Base-by-base conservation (phyloP, 2,888 invertebrate genomes). In the Troides aeacus region DNA sequence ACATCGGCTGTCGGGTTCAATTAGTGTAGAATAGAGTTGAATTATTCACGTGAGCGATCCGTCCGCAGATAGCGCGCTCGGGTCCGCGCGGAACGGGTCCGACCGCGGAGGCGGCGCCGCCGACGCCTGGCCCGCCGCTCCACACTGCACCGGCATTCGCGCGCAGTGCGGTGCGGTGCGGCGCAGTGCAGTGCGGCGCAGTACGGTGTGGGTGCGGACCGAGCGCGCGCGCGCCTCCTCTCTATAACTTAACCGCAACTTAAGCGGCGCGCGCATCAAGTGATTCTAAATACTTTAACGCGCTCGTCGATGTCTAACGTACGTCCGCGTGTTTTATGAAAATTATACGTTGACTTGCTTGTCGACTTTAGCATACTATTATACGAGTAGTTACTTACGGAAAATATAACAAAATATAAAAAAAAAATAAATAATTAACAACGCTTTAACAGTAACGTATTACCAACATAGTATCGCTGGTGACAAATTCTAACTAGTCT, bases 151-250 rank as follows among this genome's bases (percentile, higher is more conserved):
- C 18, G 57, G 12, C 58, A 24, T 17, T 15, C 4, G 15, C 15
- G 15, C 12, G 15, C 12, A 46, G 15, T 15, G 15, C 46, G 3
- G 15, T 2, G 15, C 46, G 12, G 15, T 15, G 12, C 12, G 42
- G 12, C 15, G 46, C 12, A 46, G 46, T 46, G 2, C 12, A 12
- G 46, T 46, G 46, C 15, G 15, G 46, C 42, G 21, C 23, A 59
- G 46, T 46, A 24, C 57, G 18, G 57, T 65, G 21, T 39, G 18
- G 58, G 65, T 24, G 58, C n/a, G 42, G 46, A 21, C 59, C 3
- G 64, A 64, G 50, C 30, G 21, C 64, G 64, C 56, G 58, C 65
- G 65, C 65, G 58, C n/a, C 58, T 42, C 23, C 58, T 39, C 23
- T 36, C 12, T n/a, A 39, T 17, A 50, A 56, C 56, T 21, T 21